Evolutionary conservation across 2,113 vertebrate genomes (phyloP).

Genomic region (Lamprologus callipterus): DNA sequence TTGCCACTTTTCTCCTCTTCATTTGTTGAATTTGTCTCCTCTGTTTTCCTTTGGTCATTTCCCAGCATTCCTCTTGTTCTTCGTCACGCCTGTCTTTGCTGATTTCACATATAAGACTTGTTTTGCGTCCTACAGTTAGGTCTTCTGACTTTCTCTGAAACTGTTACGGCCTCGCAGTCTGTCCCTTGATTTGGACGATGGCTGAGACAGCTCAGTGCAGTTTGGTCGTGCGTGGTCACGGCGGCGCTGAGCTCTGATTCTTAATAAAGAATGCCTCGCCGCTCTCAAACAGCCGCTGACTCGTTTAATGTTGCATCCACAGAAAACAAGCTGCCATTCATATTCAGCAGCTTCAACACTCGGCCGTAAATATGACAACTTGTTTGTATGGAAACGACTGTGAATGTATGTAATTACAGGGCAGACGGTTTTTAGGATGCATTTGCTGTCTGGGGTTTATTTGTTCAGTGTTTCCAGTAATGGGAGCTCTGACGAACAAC

Average conservation of each 20-base stretch:
- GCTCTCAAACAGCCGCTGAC: background rate
- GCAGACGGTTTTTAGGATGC: background rate
- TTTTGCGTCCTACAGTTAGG: background rate
- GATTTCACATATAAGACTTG: background rate
- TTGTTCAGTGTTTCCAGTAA: conserved; percentile 15
- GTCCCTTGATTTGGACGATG: background rate
- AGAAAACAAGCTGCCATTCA: background rate
- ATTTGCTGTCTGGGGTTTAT: background rate
- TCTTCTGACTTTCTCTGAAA: background rate
- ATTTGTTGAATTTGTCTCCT: background rate
- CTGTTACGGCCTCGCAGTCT: background rate
- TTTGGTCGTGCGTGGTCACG: background rate
- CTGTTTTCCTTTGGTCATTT: background rate
- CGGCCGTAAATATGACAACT: background rate
- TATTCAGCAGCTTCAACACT: background rate
- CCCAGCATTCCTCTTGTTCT: background rate
- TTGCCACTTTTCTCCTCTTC: background rate
- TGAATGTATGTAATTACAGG: conserved; percentile 18
- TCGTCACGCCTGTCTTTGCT: background rate
- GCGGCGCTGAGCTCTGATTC: background rate
- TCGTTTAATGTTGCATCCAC: background rate
- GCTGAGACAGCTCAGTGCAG: background rate
- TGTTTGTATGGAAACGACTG: background rate
- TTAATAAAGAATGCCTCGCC: background rate
- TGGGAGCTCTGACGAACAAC: conserved; percentile 10